These are phyloP conservation scores for Pyrochroa serraticornis DNA, from an alignment of 2,888 invertebrate genomes.

Conservation along the genomic window DNA sequence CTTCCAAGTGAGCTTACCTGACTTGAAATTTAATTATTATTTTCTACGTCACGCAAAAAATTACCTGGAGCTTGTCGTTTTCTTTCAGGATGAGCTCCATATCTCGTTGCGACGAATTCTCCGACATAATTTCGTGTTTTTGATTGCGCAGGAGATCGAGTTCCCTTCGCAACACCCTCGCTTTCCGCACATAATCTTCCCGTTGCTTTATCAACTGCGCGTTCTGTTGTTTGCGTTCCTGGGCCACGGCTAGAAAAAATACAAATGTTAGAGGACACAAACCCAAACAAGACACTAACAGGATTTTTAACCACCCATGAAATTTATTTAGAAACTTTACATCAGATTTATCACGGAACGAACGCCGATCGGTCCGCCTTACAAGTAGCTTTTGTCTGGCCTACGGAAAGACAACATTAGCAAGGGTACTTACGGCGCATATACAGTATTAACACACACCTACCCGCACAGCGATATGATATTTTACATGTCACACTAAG, in stretches of 20 bases:
- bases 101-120: slow-evolving; percentile 71
- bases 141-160: slow-evolving; percentile 79
- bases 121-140: slow-evolving; percentile 75
- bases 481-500: neutral
- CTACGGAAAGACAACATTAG: slow-evolving; percentile 31
- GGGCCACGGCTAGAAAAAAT: slow-evolving; percentile 69
- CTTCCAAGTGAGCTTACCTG: slow-evolving; percentile 30
- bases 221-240: slow-evolving; percentile 82
- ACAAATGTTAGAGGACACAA: slow-evolving; percentile 2
- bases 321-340: neutral
- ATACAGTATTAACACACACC: neutral
- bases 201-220: slow-evolving; percentile 80
- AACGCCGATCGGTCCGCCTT: no score
- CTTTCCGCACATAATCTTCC: slow-evolving; percentile 81
- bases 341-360: no score
- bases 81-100: slow-evolving; percentile 80
- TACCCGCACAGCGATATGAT: no score
- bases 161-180: slow-evolving; percentile 75
- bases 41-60: slow-evolving; percentile 31
- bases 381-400: slow-evolving; percentile 4
- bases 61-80: slow-evolving; percentile 85
- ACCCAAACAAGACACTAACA: slow-evolving; percentile 2
- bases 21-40: slow-evolving; percentile 21
- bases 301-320: slow-evolving; percentile 17
- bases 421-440: slow-evolving; percentile 1